Evolutionary conservation across 2,888 invertebrate genomes (phyloP), one percentile per base, ranked within the genome.

Genomic region (Nomada lathburiana): DNA sequence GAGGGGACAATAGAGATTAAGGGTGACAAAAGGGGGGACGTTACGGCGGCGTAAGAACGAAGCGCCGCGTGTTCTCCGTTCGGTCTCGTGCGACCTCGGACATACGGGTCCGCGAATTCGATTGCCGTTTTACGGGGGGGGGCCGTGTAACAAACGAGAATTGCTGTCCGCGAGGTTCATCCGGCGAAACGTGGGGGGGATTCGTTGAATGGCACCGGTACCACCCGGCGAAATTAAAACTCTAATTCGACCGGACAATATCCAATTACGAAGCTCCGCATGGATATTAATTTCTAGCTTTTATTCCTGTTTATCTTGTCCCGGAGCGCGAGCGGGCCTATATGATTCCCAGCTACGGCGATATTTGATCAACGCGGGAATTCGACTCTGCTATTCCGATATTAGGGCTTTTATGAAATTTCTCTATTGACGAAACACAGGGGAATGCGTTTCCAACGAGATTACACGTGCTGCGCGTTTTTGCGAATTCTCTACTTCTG

Each of bases 221-320:
- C 81, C 80, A 90, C 91, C 90, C 90, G 90, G 91, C 89, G 86
- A 92, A 92, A 93, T 93, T 93, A 93, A 93, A 93, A 92, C 90
- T 92, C 91, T 91, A 92, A 93, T 93, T 92, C 90, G 90, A 90
- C 91, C 87, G 90, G 90, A 92, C 92, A 93, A 93, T 93, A 92
- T 93, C 91, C 93, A 93, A 93, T 93, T 93, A 93, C 89, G 88
- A 84, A 84, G 82, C 86, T 84, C 84, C 84, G 84, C 87, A 89
- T 87, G 90, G 91, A 92, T 92, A 92, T 92, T 91, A 92, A 91
- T 92, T 92, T 82, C 90, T 86, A 85, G 87, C 89, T 89, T 92
- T 86, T 86, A 86, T 82, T 82, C 71, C 69, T 72, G 67, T 76
- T 87, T 83, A 73, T 81, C 73, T 76, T 76, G 18, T 69, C 29